Percentiles rank a stretch among this genome's conserved stretches.
Conservation (phyloP, 2,113 vertebrate genomes). For the Pongo abelii region DNA sequence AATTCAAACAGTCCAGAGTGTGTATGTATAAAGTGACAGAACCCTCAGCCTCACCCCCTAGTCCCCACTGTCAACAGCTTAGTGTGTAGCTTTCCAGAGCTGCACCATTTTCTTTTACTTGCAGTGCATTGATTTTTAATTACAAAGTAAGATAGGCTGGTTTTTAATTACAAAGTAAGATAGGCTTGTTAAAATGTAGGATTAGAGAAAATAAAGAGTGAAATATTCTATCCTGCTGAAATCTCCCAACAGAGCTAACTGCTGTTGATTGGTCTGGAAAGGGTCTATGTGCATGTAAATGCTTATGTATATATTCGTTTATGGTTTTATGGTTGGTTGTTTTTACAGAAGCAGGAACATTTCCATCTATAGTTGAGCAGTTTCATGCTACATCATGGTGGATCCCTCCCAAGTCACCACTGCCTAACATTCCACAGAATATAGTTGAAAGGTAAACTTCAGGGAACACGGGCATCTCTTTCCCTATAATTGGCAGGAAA, state of each 20-base stretch:
- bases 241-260: neutral
- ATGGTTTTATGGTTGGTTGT: neutral
- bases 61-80: neutral
- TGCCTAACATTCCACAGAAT: neutral
- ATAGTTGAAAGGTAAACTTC: neutral
- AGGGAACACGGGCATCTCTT: neutral
- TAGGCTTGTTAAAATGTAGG: neutral
- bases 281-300: neutral
- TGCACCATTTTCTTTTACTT: neutral
- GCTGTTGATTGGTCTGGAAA: neutral
- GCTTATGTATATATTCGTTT: neutral
- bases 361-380: neutral
- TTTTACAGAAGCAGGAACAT: neutral
- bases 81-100: neutral
- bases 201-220: neutral
- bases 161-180: slow-evolving; percentile 2
- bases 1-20: neutral
- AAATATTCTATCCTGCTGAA: neutral
- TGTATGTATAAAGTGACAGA: neutral
- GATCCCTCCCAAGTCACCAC: neutral
- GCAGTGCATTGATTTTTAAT: neutral
- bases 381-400: neutral
- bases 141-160: neutral
- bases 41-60: neutral
- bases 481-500: neutral